Base-by-base conservation (phyloP, 2,888 invertebrate genomes). In the Mythimna lalbum region DNA sequence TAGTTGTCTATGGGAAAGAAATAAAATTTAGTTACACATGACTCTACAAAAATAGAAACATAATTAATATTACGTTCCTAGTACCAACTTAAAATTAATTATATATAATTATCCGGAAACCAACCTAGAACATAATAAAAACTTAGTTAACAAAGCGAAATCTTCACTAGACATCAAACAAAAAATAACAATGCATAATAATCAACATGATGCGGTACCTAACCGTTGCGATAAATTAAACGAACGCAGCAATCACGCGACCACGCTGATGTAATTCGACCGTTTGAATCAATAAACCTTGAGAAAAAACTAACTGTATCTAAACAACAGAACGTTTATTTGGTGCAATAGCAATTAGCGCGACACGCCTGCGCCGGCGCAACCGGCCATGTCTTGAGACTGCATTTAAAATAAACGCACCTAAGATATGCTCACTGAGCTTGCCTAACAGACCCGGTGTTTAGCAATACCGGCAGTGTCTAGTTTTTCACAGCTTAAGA, bases 251-350 rank as follows among this genome's bases (percentile, higher is more conserved):
- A 81, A 82, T 83, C 69, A 73, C 69, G 59, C 64, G 64, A 75
- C 55, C 23, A 69, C 31, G 59, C 62, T 85, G 78, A 84, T 72
- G 82, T 79, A 80, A 86, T 67, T n/a, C 69, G 21, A 70, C 69
- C 47, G 63, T 59, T 62, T 63, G 75, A 73, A 69, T 69, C 72
- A 70, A 81, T 80, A 78, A 80, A 78, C 87, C 87, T 90, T 88
- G 88, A 72, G 68, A 75, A 49, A 78, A 85, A 85, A 75, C 84
- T 84, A 89, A 89, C 87, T 88, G 87, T 88, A 86, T 88, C 87
- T 88, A 88, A 90, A 87, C 76, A 86, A 82, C 68, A 77, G 83
- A 87, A 84, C 80, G 80, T 82, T 85, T 85, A 83, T 84, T 85
- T 76, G 61, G 77, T 71, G 81, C 81, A 63, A 81, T 70, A 76